A percentile compares a stretch with the other conserved stretches of the same genome.
Evolutionary conservation across 2,888 invertebrate genomes (phyloP).

Genomic region (Idaea dimidiata): DNA sequence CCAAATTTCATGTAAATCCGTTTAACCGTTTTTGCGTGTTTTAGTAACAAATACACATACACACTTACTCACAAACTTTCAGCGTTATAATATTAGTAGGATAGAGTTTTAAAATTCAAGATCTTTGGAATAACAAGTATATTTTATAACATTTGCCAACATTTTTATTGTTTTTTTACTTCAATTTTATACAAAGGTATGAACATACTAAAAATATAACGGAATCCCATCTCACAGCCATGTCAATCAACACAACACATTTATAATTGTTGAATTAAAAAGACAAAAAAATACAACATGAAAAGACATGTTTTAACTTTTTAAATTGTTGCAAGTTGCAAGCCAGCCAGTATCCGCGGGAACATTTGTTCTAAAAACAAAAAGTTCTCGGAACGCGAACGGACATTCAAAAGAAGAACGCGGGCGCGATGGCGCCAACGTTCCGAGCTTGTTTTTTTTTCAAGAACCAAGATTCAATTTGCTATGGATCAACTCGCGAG

Average conservation of each 20-base stretch:
- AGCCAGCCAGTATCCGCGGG: slow-evolving; percentile 36
- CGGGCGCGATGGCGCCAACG: slow-evolving; percentile 77
- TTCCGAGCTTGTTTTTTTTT: slow-evolving; percentile 47
- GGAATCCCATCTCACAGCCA: too few relatives aligned
- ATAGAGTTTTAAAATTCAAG: too few relatives aligned
- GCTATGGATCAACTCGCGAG: slow-evolving; percentile 58
- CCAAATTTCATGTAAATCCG: too few relatives aligned
- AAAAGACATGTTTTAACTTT: slow-evolving; percentile 31
- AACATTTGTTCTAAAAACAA: slow-evolving; percentile 43
- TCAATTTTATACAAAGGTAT: too few relatives aligned
- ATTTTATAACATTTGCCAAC: too few relatives aligned
- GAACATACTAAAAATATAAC: too few relatives aligned
- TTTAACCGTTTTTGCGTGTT: too few relatives aligned
- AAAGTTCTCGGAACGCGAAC: slow-evolving; percentile 43
- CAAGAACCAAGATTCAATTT: slow-evolving; percentile 70
- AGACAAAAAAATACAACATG: slow-evolving; percentile 9
- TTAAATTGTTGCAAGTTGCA: slow-evolving; percentile 28
- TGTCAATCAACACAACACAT: not conserved
- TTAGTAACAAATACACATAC: too few relatives aligned
- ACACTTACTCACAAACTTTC: too few relatives aligned
- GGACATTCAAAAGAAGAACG: slow-evolving; percentile 69
- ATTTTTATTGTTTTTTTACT: too few relatives aligned
- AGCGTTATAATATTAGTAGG: too few relatives aligned
- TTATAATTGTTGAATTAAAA: not conserved
- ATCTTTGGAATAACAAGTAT: too few relatives aligned